These are phyloP conservation scores for Cephalopachus bancanus DNA, from an alignment of 2,797 vertebrate species.

Conservation along the genomic window DNA sequence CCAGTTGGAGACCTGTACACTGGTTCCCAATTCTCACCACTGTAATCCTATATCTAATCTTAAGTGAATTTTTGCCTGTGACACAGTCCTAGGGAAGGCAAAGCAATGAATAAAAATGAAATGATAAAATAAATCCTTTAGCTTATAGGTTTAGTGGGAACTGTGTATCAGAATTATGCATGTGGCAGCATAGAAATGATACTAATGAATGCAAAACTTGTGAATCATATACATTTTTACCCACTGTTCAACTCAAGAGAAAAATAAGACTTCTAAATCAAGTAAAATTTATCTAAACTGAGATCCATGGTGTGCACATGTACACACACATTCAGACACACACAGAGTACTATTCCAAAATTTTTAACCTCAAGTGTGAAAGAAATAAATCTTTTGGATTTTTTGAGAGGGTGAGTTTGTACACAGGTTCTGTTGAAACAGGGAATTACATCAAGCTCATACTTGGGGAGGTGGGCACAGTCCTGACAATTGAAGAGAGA, in stretches of 20 bases:
- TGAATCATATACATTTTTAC: slow-evolving; percentile 54
- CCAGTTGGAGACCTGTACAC: not conserved
- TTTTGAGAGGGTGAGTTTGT: too few species aligned
- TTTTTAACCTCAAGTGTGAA: slow-evolving; percentile 29
- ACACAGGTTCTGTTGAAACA: not conserved
- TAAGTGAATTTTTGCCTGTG: not conserved
- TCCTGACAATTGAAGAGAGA: not conserved
- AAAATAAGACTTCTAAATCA: slow-evolving; percentile 48
- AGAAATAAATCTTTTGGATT: not conserved
- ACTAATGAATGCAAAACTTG: slow-evolving; percentile 57
- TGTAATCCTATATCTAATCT: not conserved
- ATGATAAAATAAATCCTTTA: slow-evolving; percentile 68
- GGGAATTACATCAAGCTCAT: not conserved
- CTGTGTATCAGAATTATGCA: slow-evolving; percentile 32
- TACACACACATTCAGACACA: not conserved
- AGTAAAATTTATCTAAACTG: slow-evolving; percentile 54
- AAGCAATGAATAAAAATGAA: slow-evolving; percentile 60
- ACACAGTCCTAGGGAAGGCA: not conserved
- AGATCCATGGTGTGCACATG: not conserved
- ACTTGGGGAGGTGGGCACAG: not conserved
- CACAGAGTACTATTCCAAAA: not conserved
- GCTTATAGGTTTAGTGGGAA: slow-evolving; percentile 68
- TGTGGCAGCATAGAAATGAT: slow-evolving; percentile 59
- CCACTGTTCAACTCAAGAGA: slow-evolving; percentile 43
- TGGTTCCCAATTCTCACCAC: not conserved